Conservation (phyloP, 2,797 vertebrate species). For the Alcedo atthis region DNA sequence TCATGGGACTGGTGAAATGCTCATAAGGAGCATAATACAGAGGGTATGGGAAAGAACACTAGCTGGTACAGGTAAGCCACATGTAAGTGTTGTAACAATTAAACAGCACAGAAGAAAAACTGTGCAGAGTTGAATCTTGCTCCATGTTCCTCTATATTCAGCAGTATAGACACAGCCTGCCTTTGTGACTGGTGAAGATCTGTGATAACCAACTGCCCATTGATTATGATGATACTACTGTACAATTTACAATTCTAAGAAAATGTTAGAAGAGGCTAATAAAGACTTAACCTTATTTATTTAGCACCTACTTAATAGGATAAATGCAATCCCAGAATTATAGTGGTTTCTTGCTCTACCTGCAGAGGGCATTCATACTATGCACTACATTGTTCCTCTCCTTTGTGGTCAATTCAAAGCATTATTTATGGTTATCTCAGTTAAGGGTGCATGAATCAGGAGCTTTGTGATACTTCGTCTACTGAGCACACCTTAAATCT, state of each 20-base stretch:
- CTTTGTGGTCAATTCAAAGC: not conserved
- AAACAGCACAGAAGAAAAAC: not conserved
- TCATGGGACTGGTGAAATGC: not conserved
- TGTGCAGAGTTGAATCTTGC: not conserved
- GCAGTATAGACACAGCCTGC: not conserved
- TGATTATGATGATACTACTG: not conserved
- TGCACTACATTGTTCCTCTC: not conserved
- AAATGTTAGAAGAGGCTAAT: not conserved
- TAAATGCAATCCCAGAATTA: not conserved
- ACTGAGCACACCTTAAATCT: not conserved
- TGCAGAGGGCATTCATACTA: conserved; percentile 50
- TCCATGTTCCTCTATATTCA: not conserved
- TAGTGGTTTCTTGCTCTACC: not conserved
- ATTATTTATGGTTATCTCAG: not conserved
- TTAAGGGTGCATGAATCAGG: not conserved
- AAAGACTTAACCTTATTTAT: not conserved
- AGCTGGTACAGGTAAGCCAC: not conserved
- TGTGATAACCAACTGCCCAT: not conserved
- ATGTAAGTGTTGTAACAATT: not conserved
- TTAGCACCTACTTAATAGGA: not conserved
- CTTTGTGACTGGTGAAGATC: not conserved
- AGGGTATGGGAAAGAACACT: not conserved
- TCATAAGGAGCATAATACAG: not conserved
- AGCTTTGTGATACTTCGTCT: not conserved
- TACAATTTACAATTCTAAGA: not conserved